phyloP scores from a whole-genome alignment of 2,888 invertebrate species.

The Gibbula magus region DNA sequence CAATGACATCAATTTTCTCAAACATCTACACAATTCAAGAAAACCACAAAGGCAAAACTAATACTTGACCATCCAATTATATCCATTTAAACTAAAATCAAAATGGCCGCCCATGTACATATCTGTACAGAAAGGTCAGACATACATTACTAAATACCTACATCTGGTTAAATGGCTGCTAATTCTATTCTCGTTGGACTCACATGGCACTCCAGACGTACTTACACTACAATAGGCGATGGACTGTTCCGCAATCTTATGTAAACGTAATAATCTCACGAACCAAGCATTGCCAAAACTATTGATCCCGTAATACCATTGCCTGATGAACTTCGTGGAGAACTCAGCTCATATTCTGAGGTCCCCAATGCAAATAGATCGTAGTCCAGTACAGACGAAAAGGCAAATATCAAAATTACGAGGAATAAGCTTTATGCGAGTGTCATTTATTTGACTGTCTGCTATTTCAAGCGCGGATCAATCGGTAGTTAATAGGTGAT shows the following conservation, averaged over 20 bases:
- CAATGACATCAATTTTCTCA: too few species aligned
- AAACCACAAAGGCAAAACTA: too few species aligned
- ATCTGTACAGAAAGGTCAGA: background rate
- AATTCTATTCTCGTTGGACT: background rate
- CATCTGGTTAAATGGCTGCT: conserved; percentile 5
- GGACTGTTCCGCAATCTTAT: background rate
- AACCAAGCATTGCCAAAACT: background rate
- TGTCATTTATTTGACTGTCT: background rate
- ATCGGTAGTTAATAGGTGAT: background rate
- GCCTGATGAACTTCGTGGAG: background rate
- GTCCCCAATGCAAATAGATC: background rate
- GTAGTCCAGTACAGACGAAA: background rate
- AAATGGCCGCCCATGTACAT: background rate
- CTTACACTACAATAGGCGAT: conserved; percentile 1
- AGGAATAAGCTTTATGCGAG: conserved; percentile 1
- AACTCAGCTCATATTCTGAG: background rate
- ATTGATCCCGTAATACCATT: background rate
- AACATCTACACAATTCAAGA: too few species aligned
- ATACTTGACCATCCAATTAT: too few species aligned
- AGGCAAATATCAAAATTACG: conserved; percentile 5
- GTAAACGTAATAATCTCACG: background rate
- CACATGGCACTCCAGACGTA: background rate
- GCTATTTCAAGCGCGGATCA: background rate
- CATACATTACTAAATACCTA: background rate
- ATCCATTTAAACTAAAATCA: background rate